Evolutionary conservation across 1,140 invertebrate genomes (phyloP), one percentile per base, ranked within the genome.

Genomic region (Wiebesia pumilae): DNA sequence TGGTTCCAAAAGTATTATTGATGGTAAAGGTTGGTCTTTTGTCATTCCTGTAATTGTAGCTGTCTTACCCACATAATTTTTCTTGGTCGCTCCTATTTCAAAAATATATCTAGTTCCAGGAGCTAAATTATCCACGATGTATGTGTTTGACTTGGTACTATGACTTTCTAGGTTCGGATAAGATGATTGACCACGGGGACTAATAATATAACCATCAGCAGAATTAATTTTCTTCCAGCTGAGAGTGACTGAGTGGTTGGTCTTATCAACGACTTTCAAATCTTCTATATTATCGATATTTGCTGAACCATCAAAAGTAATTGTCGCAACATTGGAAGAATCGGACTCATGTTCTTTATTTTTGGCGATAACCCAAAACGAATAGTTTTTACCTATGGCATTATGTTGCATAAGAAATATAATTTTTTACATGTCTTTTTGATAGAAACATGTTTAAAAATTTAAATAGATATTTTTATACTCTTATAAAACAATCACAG

Each of bases 301-400:
- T 0, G 95, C 94, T 19, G 94, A 91, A 0, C 94, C 94, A 87
- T 96, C 96, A 89, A 96, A 96, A 2, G 90, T 92, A 12, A 97
- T 89, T 9, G 90, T 94, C n/a, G 91, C 92, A 21, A 95, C 93
- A 58, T 94, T 91, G 0, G 96, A 97, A 0, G 93, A 93, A 9
- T 92, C 90, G 0, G 97, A 97, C 62, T 95, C 94, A 88, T 93
- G 93, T 2, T 92, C 92, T 33, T 91, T 90, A 90, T 97, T 97
- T 73, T 94, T 94, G 4, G 96, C 97, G 0, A 95, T 93, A n/a
- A 97, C 96, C 96, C 96, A 97, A 92, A 97, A 97, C 0, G 95
- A 95, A 91, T 97, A 97, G 33, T 87, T 87, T 82, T 86, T 86
- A 77, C 51, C 81, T 83, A 30, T 16, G 73, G 33, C 51, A 71